Evolutionary conservation across 2,113 vertebrate species (phyloP), one percentile per base, ranked within the genome.

Genomic region (Numida meleagris): DNA sequence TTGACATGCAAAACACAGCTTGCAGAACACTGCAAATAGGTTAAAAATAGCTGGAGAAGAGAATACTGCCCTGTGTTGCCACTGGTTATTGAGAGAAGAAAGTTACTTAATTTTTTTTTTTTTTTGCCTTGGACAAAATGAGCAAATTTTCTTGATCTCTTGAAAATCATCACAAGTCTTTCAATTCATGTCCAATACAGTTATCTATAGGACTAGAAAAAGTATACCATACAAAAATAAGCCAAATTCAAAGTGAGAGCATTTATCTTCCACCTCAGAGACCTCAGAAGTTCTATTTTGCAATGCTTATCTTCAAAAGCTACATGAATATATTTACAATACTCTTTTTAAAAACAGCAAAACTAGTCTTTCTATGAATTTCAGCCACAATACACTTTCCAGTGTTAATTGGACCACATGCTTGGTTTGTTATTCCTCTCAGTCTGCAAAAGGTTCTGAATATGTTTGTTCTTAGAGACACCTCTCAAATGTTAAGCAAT

Each of bases 401-500:
- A 67, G 14, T 46, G 38, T 75, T 80, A 86, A 27, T 50, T 90
- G 76, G 21, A 43, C 59, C 57, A 67, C 20, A 65, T 29, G 42
- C 62, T 91, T 94, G 43, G 25, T 88, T 93, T 84, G 50, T 31
- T 84, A 55, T 14, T 82, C 59, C 51, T 89, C 34, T 85, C 67
- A 53, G 75, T 24, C 38, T 85, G 51, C 31, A 94, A 82, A 53
- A 73, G 42, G 53, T 14, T 16, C 51, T 67, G 66, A 78, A 90
- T 33, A 31, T 53, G 25, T n/a, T 89, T 53, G 25, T n/a, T 89
- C 9, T 76, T 58, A 61, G 23, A 90, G 46, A 86, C 24, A 77
- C 29, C 25, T 92, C 78, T 92, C 40, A 95, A 88, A 74, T 38
- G 36, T n/a, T 95, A 72, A 70, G 66, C 68, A 78, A 93, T 85